Evolutionary conservation across 2,113 vertebrate species (phyloP).

Genomic region (Dascyllus trimaculatus): DNA sequence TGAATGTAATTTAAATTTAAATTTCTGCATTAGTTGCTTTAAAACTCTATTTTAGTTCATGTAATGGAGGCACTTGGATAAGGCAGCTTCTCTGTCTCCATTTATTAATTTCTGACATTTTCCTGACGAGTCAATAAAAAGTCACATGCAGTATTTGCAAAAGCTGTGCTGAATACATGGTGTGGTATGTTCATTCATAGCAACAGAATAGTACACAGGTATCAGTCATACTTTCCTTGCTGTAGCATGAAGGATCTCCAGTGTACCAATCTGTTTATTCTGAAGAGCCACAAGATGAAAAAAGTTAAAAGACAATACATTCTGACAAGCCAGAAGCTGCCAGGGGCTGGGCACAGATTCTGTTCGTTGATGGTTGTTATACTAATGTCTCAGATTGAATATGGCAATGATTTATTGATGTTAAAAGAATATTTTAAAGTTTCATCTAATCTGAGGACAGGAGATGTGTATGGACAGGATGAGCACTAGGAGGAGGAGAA

Average conservation of each 20-base stretch:
- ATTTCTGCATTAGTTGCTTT: no score
- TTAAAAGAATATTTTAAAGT: conserved; percentile 29
- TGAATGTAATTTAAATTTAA: no score
- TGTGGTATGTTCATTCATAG: background rate
- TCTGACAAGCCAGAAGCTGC: conserved; percentile 22
- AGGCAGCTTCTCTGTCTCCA: no score
- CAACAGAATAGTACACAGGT: background rate
- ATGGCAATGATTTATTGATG: conserved; percentile 45
- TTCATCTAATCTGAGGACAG: conserved; percentile 16
- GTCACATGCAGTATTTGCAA: background rate
- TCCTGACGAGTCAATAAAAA: background rate
- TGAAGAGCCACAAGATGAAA: background rate
- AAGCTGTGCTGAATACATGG: background rate
- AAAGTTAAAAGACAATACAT: conserved; percentile 6
- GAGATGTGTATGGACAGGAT: conserved; percentile 11
- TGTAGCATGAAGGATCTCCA: background rate
- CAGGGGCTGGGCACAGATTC: background rate
- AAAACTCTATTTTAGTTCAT: no score
- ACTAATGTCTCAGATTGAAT: conserved; percentile 20
- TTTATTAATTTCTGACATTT: background rate
- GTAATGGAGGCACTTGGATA: no score
- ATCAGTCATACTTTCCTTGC: background rate
- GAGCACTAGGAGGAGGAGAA: background rate
- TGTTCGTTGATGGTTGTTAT: conserved; percentile 11
- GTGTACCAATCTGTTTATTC: background rate